Base-by-base conservation (phyloP, 1,140 invertebrate species). In the Chrysomallon squamiferum region DNA sequence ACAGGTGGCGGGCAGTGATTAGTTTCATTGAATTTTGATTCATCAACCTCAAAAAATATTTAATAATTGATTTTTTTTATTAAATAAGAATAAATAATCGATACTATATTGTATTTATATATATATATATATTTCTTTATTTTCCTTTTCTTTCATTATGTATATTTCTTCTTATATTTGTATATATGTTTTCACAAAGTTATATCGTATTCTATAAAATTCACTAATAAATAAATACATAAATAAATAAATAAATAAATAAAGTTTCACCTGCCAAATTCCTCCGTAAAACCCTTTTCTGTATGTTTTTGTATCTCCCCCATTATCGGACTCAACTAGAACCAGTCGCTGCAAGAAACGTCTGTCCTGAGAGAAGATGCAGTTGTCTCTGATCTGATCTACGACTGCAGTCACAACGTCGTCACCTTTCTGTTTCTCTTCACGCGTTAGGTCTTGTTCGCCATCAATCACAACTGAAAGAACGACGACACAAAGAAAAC, bases 191-290 rank as follows among this genome's bases (percentile, higher is more conserved):
- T n/a, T n/a, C n/a, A n/a, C n/a, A n/a, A n/a, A n/a, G n/a, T n/a
- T n/a, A n/a, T n/a, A n/a, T n/a, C n/a, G n/a, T n/a, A n/a, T n/a
- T n/a, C n/a, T n/a, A n/a, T n/a, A n/a, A n/a, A n/a, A n/a, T n/a
- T n/a, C n/a, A n/a, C n/a, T n/a, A n/a, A n/a, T n/a, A n/a, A n/a
- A n/a, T n/a, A n/a, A n/a, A n/a, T n/a, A n/a, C n/a, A n/a, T n/a
- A n/a, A n/a, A n/a, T n/a, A n/a, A n/a, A n/a, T n/a, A n/a, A n/a
- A n/a, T n/a, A n/a, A n/a, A n/a, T n/a, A n/a, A n/a, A n/a, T n/a
- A n/a, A n/a, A n/a, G n/a, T n/a, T n/a, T n/a, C n/a, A 75, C 73
- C 65, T 75, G 65, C 73, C 73, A 75, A 11, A 75, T 75, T 7
- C 73, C 73, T 5, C 73, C 73, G 25, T 69, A 22, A 45, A 71